A percentile compares a stretch with the other conserved stretches of the same genome.
Evolutionary conservation across 2,113 vertebrate species (phyloP).

Genomic region (Glaucomys volans): DNA sequence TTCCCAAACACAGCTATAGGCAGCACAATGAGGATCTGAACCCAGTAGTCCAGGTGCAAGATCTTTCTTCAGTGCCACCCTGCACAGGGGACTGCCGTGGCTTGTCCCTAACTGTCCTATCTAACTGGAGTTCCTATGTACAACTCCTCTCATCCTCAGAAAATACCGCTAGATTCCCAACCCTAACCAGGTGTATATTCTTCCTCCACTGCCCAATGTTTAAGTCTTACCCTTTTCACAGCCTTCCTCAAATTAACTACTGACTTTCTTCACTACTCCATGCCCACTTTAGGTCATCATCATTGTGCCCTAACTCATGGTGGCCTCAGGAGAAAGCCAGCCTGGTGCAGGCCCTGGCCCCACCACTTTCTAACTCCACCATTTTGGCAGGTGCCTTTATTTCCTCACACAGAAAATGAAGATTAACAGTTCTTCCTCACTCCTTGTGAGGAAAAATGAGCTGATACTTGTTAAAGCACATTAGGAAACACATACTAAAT

Average conservation of each 20-base stretch:
- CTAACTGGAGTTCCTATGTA: no score
- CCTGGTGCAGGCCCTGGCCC: background rate
- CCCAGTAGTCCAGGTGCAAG: background rate
- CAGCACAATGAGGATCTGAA: background rate
- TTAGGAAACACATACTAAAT: background rate
- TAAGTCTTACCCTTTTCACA: background rate
- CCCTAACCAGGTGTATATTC: no score
- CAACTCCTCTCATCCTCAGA: background rate
- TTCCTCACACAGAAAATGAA: background rate
- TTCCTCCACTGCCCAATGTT: no score
- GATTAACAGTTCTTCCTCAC: background rate
- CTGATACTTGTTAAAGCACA: background rate
- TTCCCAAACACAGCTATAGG: background rate
- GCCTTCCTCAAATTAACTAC: background rate
- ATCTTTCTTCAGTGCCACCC: background rate
- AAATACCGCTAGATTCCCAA: background rate
- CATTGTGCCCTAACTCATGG: background rate
- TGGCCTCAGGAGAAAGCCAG: background rate
- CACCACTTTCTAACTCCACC: background rate
- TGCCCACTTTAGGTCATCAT: background rate
- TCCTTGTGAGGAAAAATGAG: background rate
- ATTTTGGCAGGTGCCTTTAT: background rate
- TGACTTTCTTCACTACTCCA: accelerated
- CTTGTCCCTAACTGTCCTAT: background rate
- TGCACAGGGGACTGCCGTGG: background rate